phyloP scores from a whole-genome alignment of 2,797 vertebrate genomes.

The Lacerta agilis region DNA sequence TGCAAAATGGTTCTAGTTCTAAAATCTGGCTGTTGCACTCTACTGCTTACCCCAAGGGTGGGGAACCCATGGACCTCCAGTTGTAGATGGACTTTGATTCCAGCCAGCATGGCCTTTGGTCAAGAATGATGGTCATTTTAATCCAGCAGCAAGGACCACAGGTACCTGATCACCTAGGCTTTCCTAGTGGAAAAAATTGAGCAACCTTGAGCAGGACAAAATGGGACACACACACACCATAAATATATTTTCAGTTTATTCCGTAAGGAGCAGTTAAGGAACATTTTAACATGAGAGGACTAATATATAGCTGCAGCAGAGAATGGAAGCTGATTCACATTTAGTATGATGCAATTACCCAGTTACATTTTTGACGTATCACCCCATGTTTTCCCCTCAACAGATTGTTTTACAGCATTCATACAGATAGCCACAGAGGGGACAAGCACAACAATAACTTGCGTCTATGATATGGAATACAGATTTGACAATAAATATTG shows the following conservation, averaged over 20 bases:
- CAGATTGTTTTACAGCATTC: neutral
- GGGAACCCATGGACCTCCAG: too few species aligned
- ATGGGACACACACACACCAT: neutral
- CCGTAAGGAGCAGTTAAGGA: neutral
- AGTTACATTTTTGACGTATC: neutral
- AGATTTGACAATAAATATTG: conserved; percentile 78
- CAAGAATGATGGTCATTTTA: too few species aligned
- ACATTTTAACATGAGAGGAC: neutral
- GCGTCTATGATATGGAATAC: conserved; percentile 54
- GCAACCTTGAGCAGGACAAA: too few species aligned
- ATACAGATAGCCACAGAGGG: conserved; percentile 50
- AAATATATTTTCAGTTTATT: neutral
- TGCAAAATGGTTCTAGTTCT: neutral
- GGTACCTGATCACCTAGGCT: too few species aligned
- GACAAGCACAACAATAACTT: conserved; percentile 57
- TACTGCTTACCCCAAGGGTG: too few species aligned
- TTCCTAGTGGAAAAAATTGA: neutral
- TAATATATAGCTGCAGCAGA: neutral
- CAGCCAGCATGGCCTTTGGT: too few species aligned
- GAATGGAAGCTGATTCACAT: neutral
- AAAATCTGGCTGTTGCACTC: neutral
- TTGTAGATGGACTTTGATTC: too few species aligned
- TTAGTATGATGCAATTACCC: neutral
- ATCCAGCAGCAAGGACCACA: too few species aligned
- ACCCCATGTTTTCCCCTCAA: neutral